These are phyloP conservation scores for Noctuana brunneofusca DNA, from an alignment of 2,888 invertebrate species.

Conservation along the genomic window DNA sequence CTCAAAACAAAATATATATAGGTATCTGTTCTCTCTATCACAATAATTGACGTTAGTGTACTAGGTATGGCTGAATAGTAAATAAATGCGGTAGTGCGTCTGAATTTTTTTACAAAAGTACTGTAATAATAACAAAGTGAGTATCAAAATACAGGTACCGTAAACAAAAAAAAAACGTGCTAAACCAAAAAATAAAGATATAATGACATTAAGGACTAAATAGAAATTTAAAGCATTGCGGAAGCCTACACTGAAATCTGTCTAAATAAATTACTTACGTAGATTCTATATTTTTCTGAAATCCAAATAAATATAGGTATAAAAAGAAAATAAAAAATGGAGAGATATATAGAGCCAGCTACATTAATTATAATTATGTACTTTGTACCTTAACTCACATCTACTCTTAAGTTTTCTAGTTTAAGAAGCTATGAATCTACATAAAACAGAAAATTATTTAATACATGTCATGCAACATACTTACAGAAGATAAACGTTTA, in stretches of 20 bases:
- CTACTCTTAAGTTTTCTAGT: neutral
- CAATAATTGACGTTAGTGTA: neutral
- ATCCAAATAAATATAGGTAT: neutral
- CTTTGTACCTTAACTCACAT: neutral
- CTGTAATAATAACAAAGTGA: neutral
- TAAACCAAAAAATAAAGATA: too few species aligned
- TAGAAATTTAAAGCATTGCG: too few species aligned
- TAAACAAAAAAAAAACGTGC: too few species aligned
- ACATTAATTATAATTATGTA: neutral
- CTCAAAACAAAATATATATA: constrained; percentile 62
- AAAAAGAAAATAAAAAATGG: neutral
- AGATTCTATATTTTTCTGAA: too few species aligned
- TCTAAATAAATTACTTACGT: too few species aligned
- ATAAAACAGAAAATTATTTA: constrained; percentile 1
- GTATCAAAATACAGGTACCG: neutral
- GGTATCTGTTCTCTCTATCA: constrained; percentile 37
- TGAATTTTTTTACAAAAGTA: neutral
- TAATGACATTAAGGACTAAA: neutral
- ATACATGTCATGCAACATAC: constrained; percentile 24
- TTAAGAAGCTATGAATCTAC: constrained; percentile 4
- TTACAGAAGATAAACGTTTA: constrained; percentile 37
- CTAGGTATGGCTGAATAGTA: neutral
- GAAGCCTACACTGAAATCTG: too few species aligned
- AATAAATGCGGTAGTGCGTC: neutral
- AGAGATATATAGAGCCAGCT: neutral